Evolutionary conservation across 2,797 vertebrate species (phyloP).

Genomic region (Nyctibius grandis): DNA sequence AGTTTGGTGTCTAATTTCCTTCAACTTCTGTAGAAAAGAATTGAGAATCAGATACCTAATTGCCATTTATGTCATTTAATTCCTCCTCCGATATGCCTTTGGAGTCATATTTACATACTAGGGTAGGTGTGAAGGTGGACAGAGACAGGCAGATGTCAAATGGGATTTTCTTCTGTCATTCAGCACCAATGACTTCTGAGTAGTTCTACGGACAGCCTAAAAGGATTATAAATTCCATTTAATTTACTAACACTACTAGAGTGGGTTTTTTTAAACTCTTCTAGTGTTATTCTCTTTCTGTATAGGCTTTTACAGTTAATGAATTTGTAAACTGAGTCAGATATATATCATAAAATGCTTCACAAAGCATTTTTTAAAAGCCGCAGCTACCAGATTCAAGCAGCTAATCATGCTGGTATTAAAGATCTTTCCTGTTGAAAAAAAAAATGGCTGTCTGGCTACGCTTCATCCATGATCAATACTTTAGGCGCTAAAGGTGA

Average conservation of each 20-base stretch:
- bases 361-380: neutral
- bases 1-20: neutral
- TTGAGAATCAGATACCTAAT: neutral
- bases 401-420: neutral
- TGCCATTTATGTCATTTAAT: neutral
- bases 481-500: neutral
- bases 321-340: neutral
- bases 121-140: neutral
- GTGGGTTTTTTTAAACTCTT: neutral
- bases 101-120: neutral
- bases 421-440: neutral
- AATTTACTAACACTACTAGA: neutral
- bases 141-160: neutral
- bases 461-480: neutral
- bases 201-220: neutral
- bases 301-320: neutral
- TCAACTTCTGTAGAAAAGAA: neutral
- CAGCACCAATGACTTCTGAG: neutral
- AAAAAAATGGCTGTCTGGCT: neutral
- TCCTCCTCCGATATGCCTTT: neutral
- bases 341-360: neutral
- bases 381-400: neutral
- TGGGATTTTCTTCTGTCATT: neutral
- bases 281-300: neutral
- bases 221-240: neutral